Evolutionary conservation across 2,888 invertebrate genomes (phyloP).

Genomic region (Halictus quadricinctus): DNA sequence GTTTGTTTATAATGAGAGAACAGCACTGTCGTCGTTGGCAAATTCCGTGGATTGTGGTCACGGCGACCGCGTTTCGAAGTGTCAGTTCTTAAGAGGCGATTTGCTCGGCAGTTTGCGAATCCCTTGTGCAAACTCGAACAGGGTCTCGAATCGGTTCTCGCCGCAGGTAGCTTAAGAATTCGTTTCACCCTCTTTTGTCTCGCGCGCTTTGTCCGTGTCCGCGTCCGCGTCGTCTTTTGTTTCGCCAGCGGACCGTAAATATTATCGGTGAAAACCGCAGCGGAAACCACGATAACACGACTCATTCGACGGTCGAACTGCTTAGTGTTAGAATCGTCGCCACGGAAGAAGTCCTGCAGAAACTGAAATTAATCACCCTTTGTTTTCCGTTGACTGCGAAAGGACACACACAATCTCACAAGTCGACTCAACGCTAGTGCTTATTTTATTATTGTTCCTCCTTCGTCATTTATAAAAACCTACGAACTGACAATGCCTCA

Average conservation of each 20-base stretch:
- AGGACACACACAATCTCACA: neutral
- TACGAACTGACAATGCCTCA: no score
- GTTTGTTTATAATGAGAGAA: neutral
- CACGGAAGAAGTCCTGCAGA: neutral
- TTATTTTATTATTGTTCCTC: neutral
- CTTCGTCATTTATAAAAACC: no score
- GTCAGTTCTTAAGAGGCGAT: conserved; percentile 11
- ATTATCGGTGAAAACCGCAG: conserved; percentile 50
- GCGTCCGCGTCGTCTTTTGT: conserved; percentile 26
- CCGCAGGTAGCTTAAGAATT: conserved; percentile 43
- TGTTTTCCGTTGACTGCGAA: neutral
- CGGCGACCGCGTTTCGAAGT: neutral
- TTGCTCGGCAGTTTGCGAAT: conserved; percentile 25
- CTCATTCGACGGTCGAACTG: neutral
- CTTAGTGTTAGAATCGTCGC: neutral
- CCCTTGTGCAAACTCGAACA: conserved; percentile 9
- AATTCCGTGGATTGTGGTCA: neutral
- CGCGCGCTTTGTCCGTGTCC: conserved; percentile 14
- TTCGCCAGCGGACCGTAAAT: conserved; percentile 46
- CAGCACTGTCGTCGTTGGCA: neutral
- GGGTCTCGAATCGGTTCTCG: conserved; percentile 22
- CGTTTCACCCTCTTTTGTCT: conserved; percentile 44
- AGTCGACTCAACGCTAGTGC: neutral
- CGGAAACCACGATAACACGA: conserved; percentile 31
- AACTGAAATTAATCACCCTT: neutral